phyloP scores from a whole-genome alignment of 1,140 invertebrate genomes.

The Microplitis mediator region DNA sequence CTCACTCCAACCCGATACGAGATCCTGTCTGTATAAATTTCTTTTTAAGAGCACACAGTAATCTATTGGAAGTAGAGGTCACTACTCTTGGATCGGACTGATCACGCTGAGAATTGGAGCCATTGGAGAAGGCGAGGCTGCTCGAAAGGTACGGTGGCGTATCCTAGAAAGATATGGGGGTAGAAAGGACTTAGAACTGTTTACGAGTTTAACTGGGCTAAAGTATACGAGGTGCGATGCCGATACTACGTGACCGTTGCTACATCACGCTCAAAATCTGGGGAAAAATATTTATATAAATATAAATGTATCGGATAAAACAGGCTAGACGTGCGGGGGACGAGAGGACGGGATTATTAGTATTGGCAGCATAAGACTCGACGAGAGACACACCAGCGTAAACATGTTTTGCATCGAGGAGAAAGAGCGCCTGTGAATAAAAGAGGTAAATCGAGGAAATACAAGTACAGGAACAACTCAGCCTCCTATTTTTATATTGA shows the following conservation, averaged over 20 bases:
- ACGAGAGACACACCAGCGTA: not conserved
- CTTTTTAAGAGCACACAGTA: not conserved
- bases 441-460: not conserved
- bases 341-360: conserved; percentile 51
- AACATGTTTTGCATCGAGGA: not conserved
- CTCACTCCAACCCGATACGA: not conserved
- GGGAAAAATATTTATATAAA: conserved; percentile 41
- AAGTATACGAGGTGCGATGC: conserved; percentile 39
- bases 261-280: conserved; percentile 49
- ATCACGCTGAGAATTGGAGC: conserved; percentile 7
- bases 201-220: conserved; percentile 38
- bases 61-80: conserved; percentile 7
- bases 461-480: not conserved
- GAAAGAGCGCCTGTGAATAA: not conserved
- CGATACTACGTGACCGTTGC: conserved; percentile 47
- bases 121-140: conserved; percentile 5
- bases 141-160: not conserved
- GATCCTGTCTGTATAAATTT: too few species aligned
- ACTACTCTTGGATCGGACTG: not conserved
- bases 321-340: conserved; percentile 25
- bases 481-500: too few species aligned
- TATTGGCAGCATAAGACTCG: conserved; percentile 45
- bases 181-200: conserved; percentile 33
- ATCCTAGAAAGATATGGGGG: conserved; percentile 18
- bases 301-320: conserved; percentile 38